Conservation (phyloP, 2,888 invertebrate species). For the Lagria hirta region DNA sequence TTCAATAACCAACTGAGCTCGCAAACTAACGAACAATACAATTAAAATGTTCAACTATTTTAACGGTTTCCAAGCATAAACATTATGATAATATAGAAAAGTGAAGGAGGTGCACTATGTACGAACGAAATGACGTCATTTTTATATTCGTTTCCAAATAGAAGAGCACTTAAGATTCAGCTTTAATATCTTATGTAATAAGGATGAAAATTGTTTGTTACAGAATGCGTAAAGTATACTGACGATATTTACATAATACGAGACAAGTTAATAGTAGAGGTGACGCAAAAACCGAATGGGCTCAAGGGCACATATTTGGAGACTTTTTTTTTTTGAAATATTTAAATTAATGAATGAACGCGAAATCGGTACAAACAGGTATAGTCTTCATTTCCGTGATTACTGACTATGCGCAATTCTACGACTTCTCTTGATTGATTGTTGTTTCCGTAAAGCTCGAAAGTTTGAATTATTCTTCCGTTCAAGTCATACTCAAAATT, state of each 20-base stretch:
- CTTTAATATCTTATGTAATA: background rate
- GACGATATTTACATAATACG: constrained; percentile 5
- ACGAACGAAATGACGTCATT: constrained; percentile 17
- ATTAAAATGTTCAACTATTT: constrained; percentile 14
- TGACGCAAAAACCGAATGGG: constrained; percentile 17
- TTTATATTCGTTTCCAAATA: constrained; percentile 11
- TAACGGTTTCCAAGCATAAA: constrained; percentile 3
- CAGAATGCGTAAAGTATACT: too few species aligned
- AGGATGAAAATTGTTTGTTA: too few species aligned
- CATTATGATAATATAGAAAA: constrained; percentile 7
- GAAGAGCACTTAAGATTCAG: constrained; percentile 7
- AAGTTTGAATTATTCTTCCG: constrained; percentile 58
- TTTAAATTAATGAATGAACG: constrained; percentile 27
- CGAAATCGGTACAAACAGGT: constrained; percentile 35
- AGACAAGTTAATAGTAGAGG: constrained; percentile 3
- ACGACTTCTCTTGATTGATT: constrained; percentile 20
- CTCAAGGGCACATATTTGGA: too few species aligned
- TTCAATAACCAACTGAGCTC: constrained; percentile 10
- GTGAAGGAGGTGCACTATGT: constrained; percentile 10
- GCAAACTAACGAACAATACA: constrained; percentile 13
- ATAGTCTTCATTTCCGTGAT: constrained; percentile 31
- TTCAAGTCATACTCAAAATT: constrained; percentile 55
- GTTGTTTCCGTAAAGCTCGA: constrained; percentile 36
- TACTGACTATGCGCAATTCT: constrained; percentile 29
- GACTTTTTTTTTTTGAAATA: too few species aligned